These are phyloP conservation scores for Beroe forskalii DNA, from an alignment of 37 sponge, comb jelly and placozoan species.

Conservation along the genomic window DNA sequence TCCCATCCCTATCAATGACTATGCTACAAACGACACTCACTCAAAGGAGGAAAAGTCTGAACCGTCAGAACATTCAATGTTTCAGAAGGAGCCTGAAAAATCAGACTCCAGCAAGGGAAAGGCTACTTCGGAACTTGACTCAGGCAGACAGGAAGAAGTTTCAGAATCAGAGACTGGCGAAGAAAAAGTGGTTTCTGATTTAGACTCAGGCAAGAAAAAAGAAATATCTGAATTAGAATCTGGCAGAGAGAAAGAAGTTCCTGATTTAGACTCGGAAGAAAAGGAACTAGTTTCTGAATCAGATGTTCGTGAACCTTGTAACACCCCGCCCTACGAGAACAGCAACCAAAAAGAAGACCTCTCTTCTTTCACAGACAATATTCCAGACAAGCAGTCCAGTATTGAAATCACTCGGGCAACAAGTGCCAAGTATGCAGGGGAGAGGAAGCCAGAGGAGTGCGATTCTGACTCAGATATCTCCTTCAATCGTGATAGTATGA, in stretches of 20 bases:
- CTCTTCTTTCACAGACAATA: too few relatives aligned
- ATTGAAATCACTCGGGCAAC: neutral
- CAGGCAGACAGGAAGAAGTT: neutral
- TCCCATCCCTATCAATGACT: neutral
- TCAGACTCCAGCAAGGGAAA: neutral
- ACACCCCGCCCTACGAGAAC: too few relatives aligned
- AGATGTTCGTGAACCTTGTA: too few relatives aligned
- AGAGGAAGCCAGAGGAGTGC: neutral
- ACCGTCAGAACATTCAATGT: neutral
- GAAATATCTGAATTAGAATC: neutral
- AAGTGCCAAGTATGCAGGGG: neutral
- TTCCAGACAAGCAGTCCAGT: neutral
- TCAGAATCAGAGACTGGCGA: neutral
- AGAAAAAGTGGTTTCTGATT: neutral
- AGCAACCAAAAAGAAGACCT: too few relatives aligned
- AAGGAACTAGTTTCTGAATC: neutral
- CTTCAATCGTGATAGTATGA: neutral
- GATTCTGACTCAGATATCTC: slow-evolving; percentile 45
- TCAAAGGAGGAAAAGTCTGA: neutral
- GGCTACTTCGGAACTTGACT: neutral
- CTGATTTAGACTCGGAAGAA: neutral
- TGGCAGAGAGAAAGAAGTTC: neutral
- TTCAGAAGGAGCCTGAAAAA: neutral
- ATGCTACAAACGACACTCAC: neutral
- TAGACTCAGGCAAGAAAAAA: neutral